phyloP scores from a whole-genome alignment of 1,140 invertebrate genomes.

The Lepidotrigona ventralis region DNA sequence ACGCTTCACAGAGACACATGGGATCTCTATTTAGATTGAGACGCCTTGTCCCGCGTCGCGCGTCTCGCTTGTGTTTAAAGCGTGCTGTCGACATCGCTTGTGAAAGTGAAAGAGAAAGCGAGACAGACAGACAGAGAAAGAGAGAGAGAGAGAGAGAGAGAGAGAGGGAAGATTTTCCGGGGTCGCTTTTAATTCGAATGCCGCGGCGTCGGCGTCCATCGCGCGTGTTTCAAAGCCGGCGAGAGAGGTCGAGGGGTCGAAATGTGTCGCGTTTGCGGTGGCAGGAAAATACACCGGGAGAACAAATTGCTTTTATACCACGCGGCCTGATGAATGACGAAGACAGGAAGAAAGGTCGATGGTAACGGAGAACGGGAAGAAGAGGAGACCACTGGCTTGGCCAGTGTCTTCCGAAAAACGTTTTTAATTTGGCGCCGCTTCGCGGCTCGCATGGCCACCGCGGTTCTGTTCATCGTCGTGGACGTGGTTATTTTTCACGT shows the following conservation, averaged over 20 bases:
- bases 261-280: neutral
- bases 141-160: neutral
- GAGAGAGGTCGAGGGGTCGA: neutral
- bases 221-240: neutral
- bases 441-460: neutral
- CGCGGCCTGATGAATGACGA: neutral
- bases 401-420: neutral
- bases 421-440: constrained; percentile 9
- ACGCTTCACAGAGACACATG: constrained; percentile 20
- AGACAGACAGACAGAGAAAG: neutral
- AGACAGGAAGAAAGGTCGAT: neutral
- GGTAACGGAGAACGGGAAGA: neutral
- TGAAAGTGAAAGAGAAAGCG: no score
- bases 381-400: neutral
- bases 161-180: neutral
- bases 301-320: constrained; percentile 1
- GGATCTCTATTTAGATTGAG: constrained; percentile 35
- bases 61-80: neutral
- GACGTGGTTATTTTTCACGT: neutral
- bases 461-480: neutral
- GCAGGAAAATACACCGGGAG: neutral
- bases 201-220: neutral
- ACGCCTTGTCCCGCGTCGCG: neutral
- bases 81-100: neutral
- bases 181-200: constrained; percentile 14